Base-by-base conservation (phyloP, 2,888 invertebrate species). In the Plagodis pulveraria region DNA sequence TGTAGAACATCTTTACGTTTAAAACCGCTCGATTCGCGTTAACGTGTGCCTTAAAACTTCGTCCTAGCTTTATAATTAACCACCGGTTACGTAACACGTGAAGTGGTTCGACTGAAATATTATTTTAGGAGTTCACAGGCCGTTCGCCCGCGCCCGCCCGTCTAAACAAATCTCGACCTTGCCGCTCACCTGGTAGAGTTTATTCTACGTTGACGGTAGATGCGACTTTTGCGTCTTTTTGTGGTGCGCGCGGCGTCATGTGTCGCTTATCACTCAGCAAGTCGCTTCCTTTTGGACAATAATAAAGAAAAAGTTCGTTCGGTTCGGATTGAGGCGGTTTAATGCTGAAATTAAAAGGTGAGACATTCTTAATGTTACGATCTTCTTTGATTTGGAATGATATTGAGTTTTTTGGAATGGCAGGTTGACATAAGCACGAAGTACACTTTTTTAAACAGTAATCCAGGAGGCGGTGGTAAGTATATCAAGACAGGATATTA, bases 81-180 rank as follows among this genome's bases (percentile, higher is more conserved):
- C 87, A 78, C 78, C 76, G 75, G 86, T 91, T 91, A 84, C 91
- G 90, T 84, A 91, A 91, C 87, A 79, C 73, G 82, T 82, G 83
- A 83, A 87, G 89, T 87, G 88, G 74, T 81, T 84, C 81, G 81
- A 85, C 90, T 89, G 88, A 86, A 90, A 90, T 90, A 91, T 89
- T 91, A 91, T 91, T 91, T 91, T 90, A 89, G 86, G 90, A 90
- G 89, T 89, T 89, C 88, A 87, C 81, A 90, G 87, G 84, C 87
- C 83, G 87, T 74, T 69, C 78, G 72, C 65, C 62, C 68, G 66
- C 72, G 67, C 54, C 62, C 61, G 59, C 57, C 63, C 59, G 58
- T 70, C 71, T 66, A 73, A 70, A 69, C 71, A 72, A 74, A 73
- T 73, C 61, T 78, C 79, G 73, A 81, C 83, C 83, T 83, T 87